Evolutionary conservation across 2,797 vertebrate species (phyloP), one percentile per base, ranked within the genome.

Genomic region (Molossus molossus): DNA sequence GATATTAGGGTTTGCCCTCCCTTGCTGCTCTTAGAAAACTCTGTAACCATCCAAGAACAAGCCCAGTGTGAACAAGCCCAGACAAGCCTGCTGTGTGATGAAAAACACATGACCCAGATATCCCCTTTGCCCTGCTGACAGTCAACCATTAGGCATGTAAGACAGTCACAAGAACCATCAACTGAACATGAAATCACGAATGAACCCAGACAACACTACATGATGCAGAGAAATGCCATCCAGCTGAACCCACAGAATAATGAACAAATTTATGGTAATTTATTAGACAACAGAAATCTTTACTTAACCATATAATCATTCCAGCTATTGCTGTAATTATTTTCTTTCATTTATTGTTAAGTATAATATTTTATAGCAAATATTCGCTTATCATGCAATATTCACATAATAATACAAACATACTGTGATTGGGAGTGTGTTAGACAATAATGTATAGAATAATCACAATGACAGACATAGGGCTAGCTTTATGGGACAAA

Each of bases 251-350:
- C 65, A 80, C 14, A 83, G 75, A 92, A 86, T n/a, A 69, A 83
- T 83, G 53, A 53, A 77, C 57, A 79, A 11, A 53, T 53, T 40
- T 12, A 14, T 60, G 33, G 7, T 81, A 6, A 6, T 53, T 87
- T 90, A 15, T 82, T 94, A 73, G 29, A 72, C 87, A 79, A 73
- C 33, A 94, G 20, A 95, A 90, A 84, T 6, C 0, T 58, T 79
- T 75, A 79, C 29, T 90, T 87, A 73, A 89, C 69, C 85, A 23
- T 82, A 73, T 87, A 48, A 33, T 23, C 9, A 53, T 93, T 72
- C 20, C 50, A 92, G 21, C 17, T 84, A 45, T n/a, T 25, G 4
- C 8, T 91, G 10, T 60, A 60, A 69, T 81, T 50, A 64, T 79
- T 83, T n/a, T 67, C 29, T 96, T 75, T 33, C 33, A 83, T 50